Conservation (phyloP, 2,888 invertebrate genomes). For the Adelphocoris suturalis region DNA sequence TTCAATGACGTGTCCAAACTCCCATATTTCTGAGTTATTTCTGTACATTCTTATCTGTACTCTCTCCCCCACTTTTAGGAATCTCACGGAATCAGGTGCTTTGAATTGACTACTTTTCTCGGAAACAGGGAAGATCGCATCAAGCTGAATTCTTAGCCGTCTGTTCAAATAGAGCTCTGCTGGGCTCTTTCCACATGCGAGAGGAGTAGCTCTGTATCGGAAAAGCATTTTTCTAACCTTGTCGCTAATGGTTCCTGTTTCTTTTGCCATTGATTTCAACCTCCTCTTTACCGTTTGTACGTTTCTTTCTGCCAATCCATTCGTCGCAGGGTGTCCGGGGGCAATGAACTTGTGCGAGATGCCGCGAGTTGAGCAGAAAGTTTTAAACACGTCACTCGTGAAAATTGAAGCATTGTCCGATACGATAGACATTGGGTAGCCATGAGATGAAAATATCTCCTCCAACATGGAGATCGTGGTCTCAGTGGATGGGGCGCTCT, state of each 20-base stretch:
- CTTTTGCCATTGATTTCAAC: slow-evolving; percentile 57
- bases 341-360: slow-evolving; percentile 75
- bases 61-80: neutral
- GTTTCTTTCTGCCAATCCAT: slow-evolving; percentile 50
- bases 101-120: neutral
- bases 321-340: slow-evolving; percentile 53
- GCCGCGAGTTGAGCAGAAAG: slow-evolving; percentile 39
- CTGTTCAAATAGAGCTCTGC: neutral
- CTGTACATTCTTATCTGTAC: neutral
- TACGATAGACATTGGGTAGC: neutral
- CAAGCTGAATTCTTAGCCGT: neutral
- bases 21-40: neutral
- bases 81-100: neutral
- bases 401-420: neutral
- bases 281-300: slow-evolving; percentile 73
- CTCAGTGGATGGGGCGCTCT: neutral
- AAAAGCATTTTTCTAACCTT: neutral
- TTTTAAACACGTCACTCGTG: neutral
- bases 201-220: neutral
- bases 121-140: neutral
- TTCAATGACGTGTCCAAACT: neutral
- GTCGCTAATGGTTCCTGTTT: slow-evolving; percentile 16
- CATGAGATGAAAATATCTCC: neutral
- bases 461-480: too few species aligned
- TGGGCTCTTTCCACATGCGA: neutral